A percentile compares a stretch with the other conserved stretches of the same genome.
Conservation (phyloP, 53 echinoderm and acorn worm species). For the Glandiceps talaboti region DNA sequence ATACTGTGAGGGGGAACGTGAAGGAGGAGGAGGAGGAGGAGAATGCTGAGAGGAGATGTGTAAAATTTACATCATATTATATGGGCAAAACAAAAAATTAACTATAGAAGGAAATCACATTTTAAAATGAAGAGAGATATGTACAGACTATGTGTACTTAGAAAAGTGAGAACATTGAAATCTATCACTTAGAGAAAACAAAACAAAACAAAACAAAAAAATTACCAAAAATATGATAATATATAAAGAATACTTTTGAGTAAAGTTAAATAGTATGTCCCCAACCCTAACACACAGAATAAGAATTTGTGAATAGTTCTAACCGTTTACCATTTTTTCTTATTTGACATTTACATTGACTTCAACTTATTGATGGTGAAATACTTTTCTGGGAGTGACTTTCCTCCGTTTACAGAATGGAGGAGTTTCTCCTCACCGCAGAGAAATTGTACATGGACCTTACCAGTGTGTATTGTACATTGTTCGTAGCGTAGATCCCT, state of each 20-base stretch:
- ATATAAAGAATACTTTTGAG: no score
- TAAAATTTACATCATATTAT: neutral
- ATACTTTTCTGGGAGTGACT: neutral
- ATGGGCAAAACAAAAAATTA: neutral
- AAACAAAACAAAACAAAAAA: neutral
- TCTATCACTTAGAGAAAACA: neutral
- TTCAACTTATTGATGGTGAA: neutral
- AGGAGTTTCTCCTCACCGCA: no score
- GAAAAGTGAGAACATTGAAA: neutral
- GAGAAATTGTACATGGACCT: no score
- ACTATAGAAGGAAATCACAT: neutral
- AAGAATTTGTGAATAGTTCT: neutral
- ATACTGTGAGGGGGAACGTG: conserved; percentile 77
- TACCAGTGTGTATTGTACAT: no score
- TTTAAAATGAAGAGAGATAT: neutral
- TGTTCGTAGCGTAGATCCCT: no score
- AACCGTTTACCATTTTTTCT: no score
- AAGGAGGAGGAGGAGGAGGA: no score
- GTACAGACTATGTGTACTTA: neutral
- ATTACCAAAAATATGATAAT: no score
- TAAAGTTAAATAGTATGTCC: no score
- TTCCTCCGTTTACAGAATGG: no score
- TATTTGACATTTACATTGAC: neutral
- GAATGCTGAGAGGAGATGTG: neutral
- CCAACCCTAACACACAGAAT: neutral